Conservation (phyloP, 2,888 invertebrate species). For the Cephonodes hylas region DNA sequence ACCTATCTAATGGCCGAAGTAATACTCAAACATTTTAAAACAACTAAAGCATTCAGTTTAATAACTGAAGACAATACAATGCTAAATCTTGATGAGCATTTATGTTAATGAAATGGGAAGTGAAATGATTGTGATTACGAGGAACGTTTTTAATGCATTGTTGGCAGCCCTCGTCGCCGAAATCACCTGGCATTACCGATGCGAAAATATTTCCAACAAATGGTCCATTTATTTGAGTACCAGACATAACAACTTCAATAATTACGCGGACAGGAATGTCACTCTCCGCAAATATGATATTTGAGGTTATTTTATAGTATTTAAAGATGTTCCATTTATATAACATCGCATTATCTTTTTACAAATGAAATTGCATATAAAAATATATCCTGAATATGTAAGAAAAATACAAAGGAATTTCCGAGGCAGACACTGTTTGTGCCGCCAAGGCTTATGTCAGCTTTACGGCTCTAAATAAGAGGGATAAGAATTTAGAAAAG, state of each 20-base stretch:
- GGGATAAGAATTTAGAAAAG: conserved; percentile 11
- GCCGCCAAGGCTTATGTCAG: conserved; percentile 20
- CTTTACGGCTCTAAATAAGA: conserved; percentile 16
- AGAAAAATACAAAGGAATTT: conserved; percentile 22
- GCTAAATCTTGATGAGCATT: conserved; percentile 53
- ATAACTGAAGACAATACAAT: background rate
- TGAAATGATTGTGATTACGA: conserved; percentile 74
- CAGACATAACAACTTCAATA: conserved; percentile 69
- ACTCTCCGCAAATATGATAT: background rate
- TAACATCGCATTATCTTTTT: too few relatives aligned
- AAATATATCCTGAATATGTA: background rate
- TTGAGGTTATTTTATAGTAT: background rate
- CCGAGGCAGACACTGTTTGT: conserved; percentile 30
- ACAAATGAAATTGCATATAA: background rate
- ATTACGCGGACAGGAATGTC: conserved; percentile 62
- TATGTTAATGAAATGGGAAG: conserved; percentile 74
- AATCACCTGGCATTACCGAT: conserved; percentile 76
- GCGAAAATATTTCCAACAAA: conserved; percentile 74
- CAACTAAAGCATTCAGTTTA: too few relatives aligned
- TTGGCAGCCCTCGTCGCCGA: conserved; percentile 56
- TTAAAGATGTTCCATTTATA: background rate
- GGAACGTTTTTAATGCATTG: conserved; percentile 73
- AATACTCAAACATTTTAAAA: too few relatives aligned
- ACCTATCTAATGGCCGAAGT: too few relatives aligned
- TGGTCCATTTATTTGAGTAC: conserved; percentile 69